Base-by-base conservation (phyloP, 1,140 invertebrate genomes). In the Branchinecta lindahli region DNA sequence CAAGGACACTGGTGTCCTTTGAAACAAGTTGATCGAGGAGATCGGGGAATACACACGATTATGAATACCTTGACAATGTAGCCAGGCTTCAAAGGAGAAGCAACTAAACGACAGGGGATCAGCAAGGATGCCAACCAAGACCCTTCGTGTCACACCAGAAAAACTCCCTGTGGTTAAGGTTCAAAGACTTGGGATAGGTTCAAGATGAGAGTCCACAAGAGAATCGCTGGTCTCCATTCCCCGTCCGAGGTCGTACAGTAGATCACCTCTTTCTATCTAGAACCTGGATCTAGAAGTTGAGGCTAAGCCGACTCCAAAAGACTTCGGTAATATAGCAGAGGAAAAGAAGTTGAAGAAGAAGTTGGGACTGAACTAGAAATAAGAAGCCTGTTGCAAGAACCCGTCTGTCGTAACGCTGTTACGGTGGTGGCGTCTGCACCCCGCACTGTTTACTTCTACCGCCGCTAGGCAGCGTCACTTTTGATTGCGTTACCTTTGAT, bases 151-250 rank as follows among this genome's bases (percentile, higher is more conserved):
- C 79, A 99, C 44, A 99, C 96, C 44, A 85, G 97, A 74, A 99
- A 99, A 82, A 99, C 97, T 46, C 97, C 97, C 80, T 99, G 97
- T 80, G 97, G 97, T 86, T 1, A 97, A 99, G 82, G 97, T 84
- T 99, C 96, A 67, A 99, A 99, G 81, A 99, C 97, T 69, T 99
- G 97, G 97, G 96, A 99, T 85, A 83, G 81, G 46, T 96, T 93
- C 83, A 84, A 88, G 80, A 98, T 99, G 96, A 84, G 96, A 72
- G 97, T 99, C 76, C 96, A 99, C 83, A 99, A 99, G 81, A 84
- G 97, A 74, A 91, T 99, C 68, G 98, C 99, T 76, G 96, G 99
- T 81, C 86, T 99, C 47, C 93, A 96, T 81, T 95, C 92, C 8
- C 91, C 94, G 18, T 95, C 93, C 61, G 96, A 99, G 82, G 96